Evolutionary conservation across 2,888 invertebrate genomes (phyloP), one percentile per base, ranked within the genome.

Genomic region (Lasiommata megera): DNA sequence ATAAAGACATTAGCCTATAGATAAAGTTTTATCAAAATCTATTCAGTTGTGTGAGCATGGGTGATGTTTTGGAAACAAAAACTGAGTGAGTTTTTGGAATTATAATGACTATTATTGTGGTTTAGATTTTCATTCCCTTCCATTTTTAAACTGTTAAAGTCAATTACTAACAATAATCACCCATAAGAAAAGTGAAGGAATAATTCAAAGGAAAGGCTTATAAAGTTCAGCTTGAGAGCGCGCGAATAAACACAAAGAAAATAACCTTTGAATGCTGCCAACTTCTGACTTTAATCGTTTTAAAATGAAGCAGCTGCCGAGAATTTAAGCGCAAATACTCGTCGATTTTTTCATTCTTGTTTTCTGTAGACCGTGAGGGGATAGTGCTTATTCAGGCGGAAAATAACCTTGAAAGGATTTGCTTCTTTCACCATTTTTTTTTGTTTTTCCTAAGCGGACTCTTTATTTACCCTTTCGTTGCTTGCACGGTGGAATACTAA

Each of bases 271-370:
- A 54, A 52, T 51, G 51, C 29, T 46, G 17, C 38, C 9, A 54
- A 60, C 50, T 48, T 41, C 37, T 54, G 37, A 51, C 54, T 57
- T 60, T 57, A 60, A 57, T 50, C 53, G 46, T 38, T 51, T 57
- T 47, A 54, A 58, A 61, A 51, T 54, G 51, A 31, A 58, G 54
- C 54, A 58, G 46, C 54, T 58, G 54, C 51, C 18, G 34, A 29
- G 34, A 51, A 48, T 61, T 61, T 51, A 28, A 54, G 41, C 36
- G 54, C 14, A 58, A 54, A 58, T 46, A 57, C 23, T 23, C 23
- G 23, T 5, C 2, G 46, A 36, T 23, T 36, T 54, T 60, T 60
- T 54, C 50, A 54, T 60, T 51, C 46, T 46, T 31, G 16, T 43
- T 57, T 57, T 40, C 46, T 54, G 36, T 28, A 40, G 28, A 50